Evolutionary conservation across 2,113 vertebrate species (phyloP), one percentile per base, ranked within the genome.

Genomic region (Callipepla squamata): DNA sequence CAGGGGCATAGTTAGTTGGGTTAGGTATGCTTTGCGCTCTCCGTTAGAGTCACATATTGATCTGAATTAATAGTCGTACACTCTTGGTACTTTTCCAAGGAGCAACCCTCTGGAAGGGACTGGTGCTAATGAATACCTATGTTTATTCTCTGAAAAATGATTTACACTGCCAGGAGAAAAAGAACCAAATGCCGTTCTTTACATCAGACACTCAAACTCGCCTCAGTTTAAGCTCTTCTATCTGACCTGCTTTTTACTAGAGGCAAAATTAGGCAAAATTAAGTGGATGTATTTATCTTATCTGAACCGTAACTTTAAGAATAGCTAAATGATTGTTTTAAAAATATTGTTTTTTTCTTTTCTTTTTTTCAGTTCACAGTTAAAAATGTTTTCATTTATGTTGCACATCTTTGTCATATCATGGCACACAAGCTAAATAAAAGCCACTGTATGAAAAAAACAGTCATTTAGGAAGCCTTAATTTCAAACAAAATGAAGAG

Each of bases 1-100:
- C 97, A 96, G 95, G 94, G 96, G 85, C 90, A 79, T 78, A 92
- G 92, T 97, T 96, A 96, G 93, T 95, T 63, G 90, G 53, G 70
- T 84, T 90, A 96, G 95, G 96, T 95, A 78, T 69, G 95, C 86
- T 93, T 83, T 95, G 70, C 7, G 3, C 90, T 96, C 96, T 94
- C 86, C 3, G 0, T 89, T 94, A 87, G 88, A 51, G 21, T 62
- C 93, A 72, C 83, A 42, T 92, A 81, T 96, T 70, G 94, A 94
- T 96, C 91, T 85, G 91, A 93, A 96, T 97, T 93, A 91, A 94
- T 67, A 85, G 94, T 84, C 23, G 11, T 30, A 51, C 81, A 93
- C 1, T 4, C 40, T 78, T 74, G 92, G 85, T 69, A 8, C 88
- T 91, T 89, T 95, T 87, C 94, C 94, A 87, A 85, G 93, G 80